Evolutionary conservation across 2,888 invertebrate genomes (phyloP).

Genomic region (Troglohyphantes excavatus): DNA sequence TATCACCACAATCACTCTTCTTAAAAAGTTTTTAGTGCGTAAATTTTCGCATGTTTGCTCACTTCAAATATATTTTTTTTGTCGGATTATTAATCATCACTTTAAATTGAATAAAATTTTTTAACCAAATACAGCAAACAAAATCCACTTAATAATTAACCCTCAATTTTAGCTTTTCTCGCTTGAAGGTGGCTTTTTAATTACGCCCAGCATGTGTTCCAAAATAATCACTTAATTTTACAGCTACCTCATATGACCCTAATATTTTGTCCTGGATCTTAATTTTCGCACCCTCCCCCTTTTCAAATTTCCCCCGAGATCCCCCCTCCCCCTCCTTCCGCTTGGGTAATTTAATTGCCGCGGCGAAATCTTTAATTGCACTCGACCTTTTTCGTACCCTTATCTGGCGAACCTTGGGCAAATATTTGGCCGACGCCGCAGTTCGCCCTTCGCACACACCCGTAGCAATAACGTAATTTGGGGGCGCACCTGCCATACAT

Average conservation of each 20-base stretch:
- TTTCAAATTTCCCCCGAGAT: neutral
- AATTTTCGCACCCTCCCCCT: neutral
- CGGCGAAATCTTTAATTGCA: conserved; percentile 62
- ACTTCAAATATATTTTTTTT: no score
- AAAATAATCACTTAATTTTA: neutral
- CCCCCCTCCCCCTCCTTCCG: neutral
- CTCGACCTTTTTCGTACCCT: conserved; percentile 56
- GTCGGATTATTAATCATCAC: no score
- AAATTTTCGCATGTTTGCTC: no score
- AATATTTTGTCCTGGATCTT: neutral
- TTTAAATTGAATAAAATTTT: no score
- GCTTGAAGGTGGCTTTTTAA: neutral
- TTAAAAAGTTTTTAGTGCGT: no score
- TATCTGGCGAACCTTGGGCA: conserved; percentile 42
- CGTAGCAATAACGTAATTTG: conserved; percentile 57
- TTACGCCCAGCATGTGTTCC: neutral
- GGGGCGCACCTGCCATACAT: conserved; percentile 66
- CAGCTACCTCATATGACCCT: neutral
- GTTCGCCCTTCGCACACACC: conserved; percentile 44
- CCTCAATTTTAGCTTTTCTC: neutral
- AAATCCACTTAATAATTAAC: neutral
- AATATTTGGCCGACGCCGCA: conserved; percentile 39
- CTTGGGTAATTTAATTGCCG: conserved; percentile 53
- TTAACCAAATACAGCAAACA: neutral
- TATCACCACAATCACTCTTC: no score